Conservation (phyloP, 2,888 invertebrate genomes). For the Drosophila greeni region DNA sequence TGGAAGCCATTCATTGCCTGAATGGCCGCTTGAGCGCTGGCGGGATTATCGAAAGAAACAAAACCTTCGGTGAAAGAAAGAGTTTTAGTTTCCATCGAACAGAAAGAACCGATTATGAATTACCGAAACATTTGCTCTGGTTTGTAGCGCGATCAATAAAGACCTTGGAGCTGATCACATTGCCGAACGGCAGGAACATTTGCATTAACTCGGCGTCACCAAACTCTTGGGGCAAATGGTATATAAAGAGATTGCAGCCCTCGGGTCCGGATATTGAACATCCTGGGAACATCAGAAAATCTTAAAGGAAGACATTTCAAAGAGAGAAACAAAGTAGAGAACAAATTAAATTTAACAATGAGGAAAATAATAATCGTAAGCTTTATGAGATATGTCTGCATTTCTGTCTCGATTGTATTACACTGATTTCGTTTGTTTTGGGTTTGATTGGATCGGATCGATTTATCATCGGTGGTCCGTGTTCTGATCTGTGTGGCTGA, state of each 20-base stretch:
- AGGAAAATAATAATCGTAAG: conserved; percentile 59
- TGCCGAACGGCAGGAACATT: conserved; percentile 99
- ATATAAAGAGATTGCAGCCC: conserved; percentile 99
- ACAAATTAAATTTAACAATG: conserved; percentile 65
- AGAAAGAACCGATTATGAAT: neutral
- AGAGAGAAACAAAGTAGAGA: conserved; percentile 69
- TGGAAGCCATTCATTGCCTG: conserved; percentile 99
- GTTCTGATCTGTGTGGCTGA: conserved; percentile 52
- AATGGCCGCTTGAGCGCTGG: conserved; percentile 98
- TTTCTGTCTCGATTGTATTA: conserved; percentile 25
- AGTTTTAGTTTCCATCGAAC: neutral
- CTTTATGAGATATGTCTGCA: conserved; percentile 54
- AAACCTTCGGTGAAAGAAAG: conserved; percentile 86
- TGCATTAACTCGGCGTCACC: conserved; percentile 99
- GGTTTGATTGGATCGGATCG: conserved; percentile 15
- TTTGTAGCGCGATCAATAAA: conserved; percentile 99
- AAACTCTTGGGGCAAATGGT: conserved; percentile 99
- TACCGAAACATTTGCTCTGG: conserved; percentile 99
- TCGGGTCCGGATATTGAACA: conserved; percentile 98
- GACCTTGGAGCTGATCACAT: conserved; percentile 99
- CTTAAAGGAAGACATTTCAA: conserved; percentile 83
- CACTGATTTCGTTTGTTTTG: conserved; percentile 19
- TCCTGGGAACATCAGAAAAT: conserved; percentile 88
- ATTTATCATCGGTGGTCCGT: conserved; percentile 38
- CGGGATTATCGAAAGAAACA: conserved; percentile 99